These are phyloP conservation scores for Amphipyra tragopoginis DNA, from an alignment of 2,888 invertebrate species.

Conservation along the genomic window DNA sequence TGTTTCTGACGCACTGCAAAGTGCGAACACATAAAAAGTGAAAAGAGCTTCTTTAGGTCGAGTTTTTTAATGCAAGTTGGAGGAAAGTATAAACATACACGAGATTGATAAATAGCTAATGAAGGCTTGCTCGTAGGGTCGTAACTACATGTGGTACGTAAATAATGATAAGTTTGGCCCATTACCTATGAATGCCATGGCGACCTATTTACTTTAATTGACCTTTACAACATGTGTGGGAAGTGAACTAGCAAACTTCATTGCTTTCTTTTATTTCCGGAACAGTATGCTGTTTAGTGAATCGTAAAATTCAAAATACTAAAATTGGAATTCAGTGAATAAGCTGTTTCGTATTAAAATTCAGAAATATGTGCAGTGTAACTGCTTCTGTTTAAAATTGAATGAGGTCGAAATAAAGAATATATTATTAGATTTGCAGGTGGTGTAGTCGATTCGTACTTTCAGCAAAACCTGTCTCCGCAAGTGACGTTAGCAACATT, in stretches of 20 bases:
- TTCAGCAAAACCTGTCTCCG: constrained; percentile 52
- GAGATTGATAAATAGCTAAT: constrained; percentile 31
- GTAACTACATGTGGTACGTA: constrained; percentile 16
- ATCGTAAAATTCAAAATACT: constrained; percentile 28
- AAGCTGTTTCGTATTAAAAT: constrained; percentile 8
- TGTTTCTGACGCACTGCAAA: constrained; percentile 47
- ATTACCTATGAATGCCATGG: constrained; percentile 44
- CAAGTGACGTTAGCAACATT: constrained; percentile 68
- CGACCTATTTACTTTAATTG: constrained; percentile 50
- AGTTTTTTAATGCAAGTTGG: constrained; percentile 39
- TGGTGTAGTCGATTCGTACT: constrained; percentile 45
- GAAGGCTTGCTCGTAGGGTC: constrained; percentile 10
- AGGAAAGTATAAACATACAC: constrained; percentile 6
- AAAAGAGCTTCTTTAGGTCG: constrained; percentile 29
- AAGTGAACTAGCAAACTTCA: constrained; percentile 35
- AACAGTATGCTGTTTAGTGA: constrained; percentile 31
- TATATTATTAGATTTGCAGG: constrained; percentile 31
- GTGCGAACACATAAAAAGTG: constrained; percentile 47
- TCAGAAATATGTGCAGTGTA: constrained; percentile 22
- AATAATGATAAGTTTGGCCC: constrained; percentile 37
- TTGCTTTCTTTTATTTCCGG: constrained; percentile 30
- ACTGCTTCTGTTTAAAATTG: constrained; percentile 21
- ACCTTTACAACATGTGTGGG: constrained; percentile 42
- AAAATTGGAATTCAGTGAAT: constrained; percentile 6
- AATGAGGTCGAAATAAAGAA: constrained; percentile 14